These are phyloP conservation scores for Sebastes kiyomatsui DNA, from an alignment of 2,797 vertebrate genomes.

Conservation along the genomic window DNA sequence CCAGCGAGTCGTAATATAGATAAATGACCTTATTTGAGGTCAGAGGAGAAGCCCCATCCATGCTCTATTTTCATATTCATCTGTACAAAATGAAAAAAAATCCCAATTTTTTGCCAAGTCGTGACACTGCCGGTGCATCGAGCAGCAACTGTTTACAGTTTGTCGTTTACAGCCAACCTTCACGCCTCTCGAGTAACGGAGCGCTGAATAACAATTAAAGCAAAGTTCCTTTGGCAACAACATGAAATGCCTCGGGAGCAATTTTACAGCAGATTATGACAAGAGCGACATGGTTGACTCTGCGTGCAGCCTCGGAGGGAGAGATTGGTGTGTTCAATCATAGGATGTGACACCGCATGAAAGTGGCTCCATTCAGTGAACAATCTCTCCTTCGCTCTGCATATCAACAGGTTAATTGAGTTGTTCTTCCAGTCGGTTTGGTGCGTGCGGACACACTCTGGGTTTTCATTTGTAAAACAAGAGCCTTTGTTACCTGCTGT, in stretches of 20 bases:
- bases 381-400: slow-evolving; percentile 23
- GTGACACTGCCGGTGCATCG: background rate
- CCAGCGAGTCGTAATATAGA: background rate
- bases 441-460: background rate
- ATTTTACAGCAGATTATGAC: slow-evolving; percentile 62
- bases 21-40: background rate
- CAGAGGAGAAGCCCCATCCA: background rate
- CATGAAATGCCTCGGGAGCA: slow-evolving; percentile 54
- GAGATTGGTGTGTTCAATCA: slow-evolving; percentile 64
- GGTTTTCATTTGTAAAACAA: slow-evolving; percentile 33
- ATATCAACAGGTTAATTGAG: slow-evolving; percentile 55
- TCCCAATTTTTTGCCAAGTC: background rate
- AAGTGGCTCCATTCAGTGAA: slow-evolving; percentile 14
- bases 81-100: background rate
- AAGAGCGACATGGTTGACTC: slow-evolving; percentile 45
- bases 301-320: slow-evolving; percentile 32
- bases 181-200: background rate
- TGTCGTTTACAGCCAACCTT: slow-evolving; percentile 32
- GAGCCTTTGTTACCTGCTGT: background rate
- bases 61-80: background rate
- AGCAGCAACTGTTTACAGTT: background rate
- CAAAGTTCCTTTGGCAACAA: slow-evolving; percentile 39
- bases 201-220: slow-evolving; percentile 36
- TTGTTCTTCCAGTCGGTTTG: slow-evolving; percentile 3
- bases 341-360: slow-evolving; percentile 53